Percentiles rank a stretch among this genome's conserved stretches.
Evolutionary conservation across 2,888 invertebrate species (phyloP).

Genomic region (Leptinotarsa rubiginosa): DNA sequence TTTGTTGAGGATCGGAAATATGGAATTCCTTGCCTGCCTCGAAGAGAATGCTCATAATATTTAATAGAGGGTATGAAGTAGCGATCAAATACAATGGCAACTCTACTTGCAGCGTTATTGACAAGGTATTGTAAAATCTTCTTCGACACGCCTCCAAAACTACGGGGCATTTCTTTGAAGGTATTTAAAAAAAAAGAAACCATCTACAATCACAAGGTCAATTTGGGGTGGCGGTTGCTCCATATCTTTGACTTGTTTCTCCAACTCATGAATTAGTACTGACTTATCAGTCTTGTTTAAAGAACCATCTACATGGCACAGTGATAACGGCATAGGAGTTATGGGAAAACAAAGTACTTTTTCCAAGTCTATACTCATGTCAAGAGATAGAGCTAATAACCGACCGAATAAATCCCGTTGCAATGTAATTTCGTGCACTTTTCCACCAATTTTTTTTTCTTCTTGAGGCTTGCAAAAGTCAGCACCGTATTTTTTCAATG

Average conservation of each 20-base stretch:
- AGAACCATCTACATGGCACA: conserved; percentile 53
- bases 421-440: conserved; percentile 51
- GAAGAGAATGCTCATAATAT: conserved; percentile 29
- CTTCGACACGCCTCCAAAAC: conserved; percentile 46
- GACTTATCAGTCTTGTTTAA: conserved; percentile 51
- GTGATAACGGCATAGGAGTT: conserved; percentile 47
- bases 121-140: conserved; percentile 39
- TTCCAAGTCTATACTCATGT: conserved; percentile 40
- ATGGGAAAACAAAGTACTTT: conserved; percentile 31
- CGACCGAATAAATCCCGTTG: conserved; percentile 55
- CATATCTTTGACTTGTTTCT: background rate
- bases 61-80: conserved; percentile 37
- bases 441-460: conserved; percentile 47
- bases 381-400: conserved; percentile 48
- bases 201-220: conserved; percentile 51
- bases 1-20: conserved; percentile 21
- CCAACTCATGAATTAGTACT: background rate
- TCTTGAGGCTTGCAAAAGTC: too few relatives aligned
- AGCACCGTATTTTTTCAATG: too few relatives aligned
- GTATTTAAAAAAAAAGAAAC: conserved; percentile 52
- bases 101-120: conserved; percentile 44
- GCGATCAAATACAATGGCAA: conserved; percentile 50
- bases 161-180: conserved; percentile 45
- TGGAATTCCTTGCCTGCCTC: conserved; percentile 28
- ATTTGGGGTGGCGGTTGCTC: conserved; percentile 31